Evolutionary conservation across 2,888 invertebrate genomes (phyloP), one percentile per base, ranked within the genome.

Genomic region (Gnatocerus cornutus): DNA sequence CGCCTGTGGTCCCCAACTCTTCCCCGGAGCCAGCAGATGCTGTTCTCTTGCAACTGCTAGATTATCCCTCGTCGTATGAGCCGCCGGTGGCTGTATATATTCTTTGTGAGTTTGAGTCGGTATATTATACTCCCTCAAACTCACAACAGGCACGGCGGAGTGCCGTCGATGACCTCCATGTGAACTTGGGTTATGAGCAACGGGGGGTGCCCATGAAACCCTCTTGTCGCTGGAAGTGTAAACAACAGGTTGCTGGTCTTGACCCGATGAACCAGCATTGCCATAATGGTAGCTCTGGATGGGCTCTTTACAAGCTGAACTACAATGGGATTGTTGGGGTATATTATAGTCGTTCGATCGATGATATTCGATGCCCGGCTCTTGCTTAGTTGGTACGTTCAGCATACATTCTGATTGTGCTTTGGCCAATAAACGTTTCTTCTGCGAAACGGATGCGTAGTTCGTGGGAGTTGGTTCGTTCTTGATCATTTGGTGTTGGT

Each of bases 371-470:
- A 62, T 73, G 58, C 76, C 86, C 76, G 89, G 85, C 83, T 91
- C 89, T 76, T 90, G 89, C 78, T 90, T 91, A 0, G 91, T 88
- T 39, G 87, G 87, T 30, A 89, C 85, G 68, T 88, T 86, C 80
- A 90, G 85, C 84, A 88, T 88, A 79, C 91, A 91, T 78, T 93
- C 92, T 12, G 90, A 91, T 81, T 95, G 95, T 63, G 94, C 95
- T 86, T 96, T 94, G 61, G 95, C 95, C 72, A 96, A 85, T 61
- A 96, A 87, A 27, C 96, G 89, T 84, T 96, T 96, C 89, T 96
- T 96, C 86, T 96, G 95, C 59, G 94, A 93, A 83, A 93, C 93
- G 7, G 91, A 91, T 73, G 90, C 87, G 48, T 84, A 83, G 71
- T 82, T 80, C 56, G 75, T 73, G 14, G 85, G 86, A 75, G 87